A percentile compares a stretch with the other conserved stretches of the same genome.
These are phyloP conservation scores for Mastacembelus armatus DNA, from an alignment of 2,797 vertebrate genomes.

Conservation along the genomic window DNA sequence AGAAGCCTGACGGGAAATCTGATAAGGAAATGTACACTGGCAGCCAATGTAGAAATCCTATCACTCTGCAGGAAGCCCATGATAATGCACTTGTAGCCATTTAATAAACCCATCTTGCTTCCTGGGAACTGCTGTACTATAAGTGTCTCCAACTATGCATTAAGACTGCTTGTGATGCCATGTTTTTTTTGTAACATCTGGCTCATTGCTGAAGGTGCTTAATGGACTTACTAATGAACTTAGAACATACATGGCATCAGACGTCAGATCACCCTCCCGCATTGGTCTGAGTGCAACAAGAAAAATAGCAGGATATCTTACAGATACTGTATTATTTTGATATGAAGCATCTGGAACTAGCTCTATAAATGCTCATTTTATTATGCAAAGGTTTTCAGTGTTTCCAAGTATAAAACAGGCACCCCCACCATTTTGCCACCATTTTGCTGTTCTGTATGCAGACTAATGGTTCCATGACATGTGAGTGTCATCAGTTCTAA, in stretches of 20 bases:
- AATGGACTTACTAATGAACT: conserved; percentile 19
- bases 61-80: conserved; percentile 5
- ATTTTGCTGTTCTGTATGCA: neutral
- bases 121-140: neutral
- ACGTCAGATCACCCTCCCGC: neutral
- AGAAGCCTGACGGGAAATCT: neutral
- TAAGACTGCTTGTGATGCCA: conserved; percentile 2
- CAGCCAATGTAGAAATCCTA: neutral
- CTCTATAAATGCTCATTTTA: neutral
- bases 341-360: neutral
- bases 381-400: no score
- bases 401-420: neutral
- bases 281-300: neutral
- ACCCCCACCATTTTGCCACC: no score
- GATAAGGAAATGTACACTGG: neutral
- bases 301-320: conserved; percentile 6
- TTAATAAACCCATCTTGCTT: conserved; percentile 4
- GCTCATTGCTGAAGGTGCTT: neutral
- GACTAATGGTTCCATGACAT: neutral
- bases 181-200: neutral
- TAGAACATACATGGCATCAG: neutral
- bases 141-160: conserved; percentile 5
- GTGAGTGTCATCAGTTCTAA: neutral
- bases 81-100: conserved; percentile 2
- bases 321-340: neutral